Percentiles rank a stretch among this genome's conserved stretches.
Conservation (phyloP, 2,888 invertebrate genomes). For the Clivina fossor region DNA sequence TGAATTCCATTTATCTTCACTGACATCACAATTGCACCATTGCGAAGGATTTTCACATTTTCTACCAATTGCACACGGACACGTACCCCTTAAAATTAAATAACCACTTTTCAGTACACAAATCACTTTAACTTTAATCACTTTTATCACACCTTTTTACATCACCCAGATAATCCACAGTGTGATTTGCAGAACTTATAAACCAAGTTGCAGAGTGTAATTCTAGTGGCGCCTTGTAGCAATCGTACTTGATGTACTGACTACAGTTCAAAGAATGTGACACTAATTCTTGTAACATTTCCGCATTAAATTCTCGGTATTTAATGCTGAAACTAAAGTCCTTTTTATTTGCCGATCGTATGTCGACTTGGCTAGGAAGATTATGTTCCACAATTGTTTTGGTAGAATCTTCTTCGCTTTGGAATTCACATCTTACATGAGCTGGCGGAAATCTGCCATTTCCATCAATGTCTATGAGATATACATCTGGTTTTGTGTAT, state of each 20-base stretch:
- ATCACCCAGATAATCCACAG: constrained; percentile 79
- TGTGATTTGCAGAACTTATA: constrained; percentile 75
- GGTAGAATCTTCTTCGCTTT: constrained; percentile 79
- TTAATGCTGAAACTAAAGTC: constrained; percentile 85
- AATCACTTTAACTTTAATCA: constrained; percentile 27
- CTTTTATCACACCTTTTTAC: constrained; percentile 65
- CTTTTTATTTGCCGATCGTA: constrained; percentile 73
- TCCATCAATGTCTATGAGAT: constrained; percentile 91
- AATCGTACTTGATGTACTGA: constrained; percentile 88
- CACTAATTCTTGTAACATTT: constrained; percentile 88
- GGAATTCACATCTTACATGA: constrained; percentile 90
- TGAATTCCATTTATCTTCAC: constrained; percentile 83
- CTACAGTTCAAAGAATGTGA: constrained; percentile 87
- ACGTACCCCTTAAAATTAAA: constrained; percentile 63
- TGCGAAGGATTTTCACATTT: constrained; percentile 80
- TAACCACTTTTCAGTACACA: constrained; percentile 36
- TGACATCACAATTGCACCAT: constrained; percentile 89
- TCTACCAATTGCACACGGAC: constrained; percentile 74
- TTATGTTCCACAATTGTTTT: constrained; percentile 91
- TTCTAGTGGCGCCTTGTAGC: constrained; percentile 84
- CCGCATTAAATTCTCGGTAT: constrained; percentile 85
- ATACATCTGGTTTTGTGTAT: constrained; percentile 86
- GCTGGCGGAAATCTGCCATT: constrained; percentile 91
- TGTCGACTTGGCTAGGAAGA: constrained; percentile 86
- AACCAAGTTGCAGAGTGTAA: constrained; percentile 89